phyloP scores from a whole-genome alignment of 1,140 invertebrate species.

The Drosophila pseudoobscura region DNA sequence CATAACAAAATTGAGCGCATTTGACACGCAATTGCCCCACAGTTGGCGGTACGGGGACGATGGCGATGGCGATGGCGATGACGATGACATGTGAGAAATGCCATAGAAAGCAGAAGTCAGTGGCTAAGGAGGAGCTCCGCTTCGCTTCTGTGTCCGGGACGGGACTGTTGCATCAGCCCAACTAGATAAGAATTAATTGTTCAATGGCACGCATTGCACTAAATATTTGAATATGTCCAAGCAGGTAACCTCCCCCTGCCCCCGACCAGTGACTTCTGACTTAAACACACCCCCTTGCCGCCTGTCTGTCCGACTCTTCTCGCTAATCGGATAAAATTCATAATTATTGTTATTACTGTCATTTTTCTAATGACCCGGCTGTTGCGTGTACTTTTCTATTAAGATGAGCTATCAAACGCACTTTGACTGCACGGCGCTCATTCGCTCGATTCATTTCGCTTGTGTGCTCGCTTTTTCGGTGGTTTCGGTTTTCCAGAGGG shows the following conservation, averaged over 20 bases:
- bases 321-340: constrained; percentile 83
- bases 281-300: not conserved
- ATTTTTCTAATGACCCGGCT: constrained; percentile 75
- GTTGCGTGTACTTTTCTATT: constrained; percentile 82
- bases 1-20: constrained; percentile 81
- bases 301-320: constrained; percentile 33
- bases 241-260: too few species aligned
- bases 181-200: constrained; percentile 83
- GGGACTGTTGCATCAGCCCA: constrained; percentile 75
- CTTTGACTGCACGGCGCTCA: constrained; percentile 58
- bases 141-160: constrained; percentile 11
- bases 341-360: constrained; percentile 83
- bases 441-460: constrained; percentile 50
- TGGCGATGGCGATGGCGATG: not conserved
- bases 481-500: not conserved
- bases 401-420: constrained; percentile 82
- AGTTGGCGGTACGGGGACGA: constrained; percentile 27
- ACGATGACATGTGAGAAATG: constrained; percentile 78
- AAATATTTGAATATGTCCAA: constrained; percentile 69
- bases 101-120: constrained; percentile 15
- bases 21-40: constrained; percentile 75
- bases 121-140: not conserved
- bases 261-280: too few species aligned
- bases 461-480: constrained; percentile 10
- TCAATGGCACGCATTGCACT: constrained; percentile 81